Evolutionary conservation across 1,140 invertebrate genomes (phyloP).

Genomic region (Procambarus clarkii): DNA sequence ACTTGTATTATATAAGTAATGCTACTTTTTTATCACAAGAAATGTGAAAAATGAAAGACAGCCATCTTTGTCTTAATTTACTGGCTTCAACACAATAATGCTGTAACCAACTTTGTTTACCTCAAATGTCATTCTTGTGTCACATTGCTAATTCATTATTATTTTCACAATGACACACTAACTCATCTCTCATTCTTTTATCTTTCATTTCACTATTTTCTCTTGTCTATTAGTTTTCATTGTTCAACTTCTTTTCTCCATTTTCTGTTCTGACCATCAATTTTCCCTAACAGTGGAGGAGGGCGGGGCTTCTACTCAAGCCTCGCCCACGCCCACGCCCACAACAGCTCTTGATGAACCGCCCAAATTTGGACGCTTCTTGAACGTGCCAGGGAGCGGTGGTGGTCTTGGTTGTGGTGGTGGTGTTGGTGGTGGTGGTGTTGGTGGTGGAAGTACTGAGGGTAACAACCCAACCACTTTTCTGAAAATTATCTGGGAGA

Average conservation of each 20-base stretch:
- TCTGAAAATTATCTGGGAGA: constrained; percentile 69
- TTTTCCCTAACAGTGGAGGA: constrained; percentile 67
- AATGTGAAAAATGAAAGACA: background rate
- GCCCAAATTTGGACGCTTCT: constrained; percentile 68
- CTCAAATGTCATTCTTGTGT: background rate
- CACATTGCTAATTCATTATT: background rate
- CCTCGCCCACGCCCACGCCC: constrained; percentile 61
- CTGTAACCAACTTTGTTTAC: background rate
- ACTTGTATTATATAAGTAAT: no score
- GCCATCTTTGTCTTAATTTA: background rate
- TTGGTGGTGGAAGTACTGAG: constrained; percentile 53
- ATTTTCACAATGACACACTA: background rate
- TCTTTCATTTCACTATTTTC: background rate
- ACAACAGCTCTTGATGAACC: constrained; percentile 63
- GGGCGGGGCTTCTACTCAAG: constrained; percentile 66
- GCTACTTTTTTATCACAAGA: no score
- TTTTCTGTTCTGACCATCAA: constrained; percentile 57
- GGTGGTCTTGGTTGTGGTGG: constrained; percentile 63
- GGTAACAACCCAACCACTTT: constrained; percentile 64
- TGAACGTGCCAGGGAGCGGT: constrained; percentile 61
- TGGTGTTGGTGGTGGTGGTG: constrained; percentile 61
- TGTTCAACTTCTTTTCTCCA: constrained; percentile 16
- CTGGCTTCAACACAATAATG: background rate
- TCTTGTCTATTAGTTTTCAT: background rate
- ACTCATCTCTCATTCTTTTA: background rate